A percentile compares a stretch with the other conserved stretches of the same genome.
phyloP scores from a whole-genome alignment of 2,113 vertebrate species.

The Cavia aperea region DNA sequence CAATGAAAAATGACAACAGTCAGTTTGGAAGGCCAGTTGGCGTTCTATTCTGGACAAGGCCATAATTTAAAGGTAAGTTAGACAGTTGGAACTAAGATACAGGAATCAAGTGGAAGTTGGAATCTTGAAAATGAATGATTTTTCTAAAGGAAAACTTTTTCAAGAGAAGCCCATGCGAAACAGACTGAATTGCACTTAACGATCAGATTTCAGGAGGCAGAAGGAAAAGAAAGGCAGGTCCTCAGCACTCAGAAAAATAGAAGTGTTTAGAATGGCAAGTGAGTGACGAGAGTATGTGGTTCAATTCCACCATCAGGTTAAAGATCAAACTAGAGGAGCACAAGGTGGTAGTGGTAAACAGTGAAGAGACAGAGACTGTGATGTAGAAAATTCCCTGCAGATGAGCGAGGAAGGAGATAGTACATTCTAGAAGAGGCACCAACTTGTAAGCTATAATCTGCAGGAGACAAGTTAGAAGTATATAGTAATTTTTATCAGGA shows the following conservation, averaged over 20 bases:
- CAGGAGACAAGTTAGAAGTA: neutral
- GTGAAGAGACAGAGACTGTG: neutral
- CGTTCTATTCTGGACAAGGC: neutral
- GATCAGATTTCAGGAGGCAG: neutral
- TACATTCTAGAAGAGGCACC: neutral
- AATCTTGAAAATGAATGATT: slow-evolving; percentile 7
- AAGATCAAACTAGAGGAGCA: neutral
- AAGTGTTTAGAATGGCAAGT: neutral
- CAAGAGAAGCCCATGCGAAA: neutral
- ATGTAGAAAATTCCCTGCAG: neutral
- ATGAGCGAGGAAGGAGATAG: neutral
- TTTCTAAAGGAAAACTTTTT: slow-evolving; percentile 2
- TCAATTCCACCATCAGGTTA: neutral
- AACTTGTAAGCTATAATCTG: neutral
- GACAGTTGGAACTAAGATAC: neutral
- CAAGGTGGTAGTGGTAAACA: neutral
- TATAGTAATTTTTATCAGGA: neutral
- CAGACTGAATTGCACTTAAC: neutral
- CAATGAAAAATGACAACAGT: slow-evolving; percentile 10
- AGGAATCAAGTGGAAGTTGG: slow-evolving; percentile 2
- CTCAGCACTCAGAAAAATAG: neutral
- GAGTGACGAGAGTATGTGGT: neutral
- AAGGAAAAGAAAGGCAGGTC: neutral
- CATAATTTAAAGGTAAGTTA: neutral
- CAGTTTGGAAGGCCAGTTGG: neutral